Base-by-base conservation (phyloP, 2,113 vertebrate species). In the Nothobranchius furzeri region DNA sequence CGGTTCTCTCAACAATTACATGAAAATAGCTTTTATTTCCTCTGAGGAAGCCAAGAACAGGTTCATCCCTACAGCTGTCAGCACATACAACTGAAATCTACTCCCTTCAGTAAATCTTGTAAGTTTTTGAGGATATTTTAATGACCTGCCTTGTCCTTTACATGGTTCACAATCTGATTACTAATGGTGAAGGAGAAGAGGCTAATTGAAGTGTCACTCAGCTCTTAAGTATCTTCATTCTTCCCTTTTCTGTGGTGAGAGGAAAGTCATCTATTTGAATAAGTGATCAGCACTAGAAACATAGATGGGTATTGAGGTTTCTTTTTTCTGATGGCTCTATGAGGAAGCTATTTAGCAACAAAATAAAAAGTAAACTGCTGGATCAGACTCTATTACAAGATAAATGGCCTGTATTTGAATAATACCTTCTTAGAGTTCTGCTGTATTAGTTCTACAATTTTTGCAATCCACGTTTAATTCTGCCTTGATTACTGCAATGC, bases 201-300 rank as follows among this genome's bases (percentile, higher is more conserved):
- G 86, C 82, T 92, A 94, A 93, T 92, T 93, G 89, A 93, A 92
- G 87, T 93, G 92, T 90, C 92, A 92, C 72, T 92, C 88, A 88
- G 70, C 15, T n/a, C 73, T 73, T 59, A 78, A 81, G 78, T 81
- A 83, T 80, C 63, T 69, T 71, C 67, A 51, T 69, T 67, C 70
- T 80, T 60, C 35, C 56, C 51, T 20, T 65, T 79, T 68, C 57
- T 78, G 35, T 79, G 64, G 49, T 71, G 47, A 81, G 75, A 73
- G 69, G 46, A 75, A 75, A 87, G 78, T 84, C 66, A 70, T 73
- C 63, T 60, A 76, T 89, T 87, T 88, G 60, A 90, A 89, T 84
- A 84, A 79, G 80, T 65, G 36, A 75, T 78, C 37, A 67, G 63
- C 59, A 61, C 78, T 87, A 83, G 62, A 86, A 87, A 64, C 64